A percentile compares a stretch with the other conserved stretches of the same genome.
Conservation (phyloP, 2,797 vertebrate genomes). For the Chromobotia macracanthus region DNA sequence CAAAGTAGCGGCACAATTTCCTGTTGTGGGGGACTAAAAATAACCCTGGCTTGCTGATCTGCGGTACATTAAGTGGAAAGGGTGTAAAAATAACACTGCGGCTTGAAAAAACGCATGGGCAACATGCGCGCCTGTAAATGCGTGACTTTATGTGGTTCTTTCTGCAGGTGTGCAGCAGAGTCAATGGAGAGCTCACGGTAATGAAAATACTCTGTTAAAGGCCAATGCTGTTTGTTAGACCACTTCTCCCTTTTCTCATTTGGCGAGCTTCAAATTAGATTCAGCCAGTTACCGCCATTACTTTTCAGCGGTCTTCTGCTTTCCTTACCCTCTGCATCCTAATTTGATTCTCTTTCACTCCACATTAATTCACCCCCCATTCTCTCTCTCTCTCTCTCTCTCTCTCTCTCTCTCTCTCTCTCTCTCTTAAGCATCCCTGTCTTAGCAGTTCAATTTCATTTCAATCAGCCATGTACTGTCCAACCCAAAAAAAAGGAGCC, state of each 20-base stretch:
- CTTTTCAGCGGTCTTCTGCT: constrained; percentile 40
- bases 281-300: constrained; percentile 49
- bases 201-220: constrained; percentile 53
- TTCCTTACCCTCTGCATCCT: constrained; percentile 56
- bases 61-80: constrained; percentile 6
- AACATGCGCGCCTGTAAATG: not conserved
- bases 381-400: constrained; percentile 28
- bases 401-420: constrained; percentile 29
- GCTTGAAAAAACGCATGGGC: not conserved
- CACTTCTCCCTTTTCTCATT: constrained; percentile 50
- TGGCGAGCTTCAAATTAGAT: constrained; percentile 56
- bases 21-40: constrained; percentile 45
- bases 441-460: constrained; percentile 83
- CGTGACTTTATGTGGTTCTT: not conserved
- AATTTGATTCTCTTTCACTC: constrained; percentile 49
- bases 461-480: constrained; percentile 69
- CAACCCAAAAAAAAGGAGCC: constrained; percentile 8
- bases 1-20: constrained; percentile 20
- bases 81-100: constrained; percentile 19
- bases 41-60: constrained; percentile 44
- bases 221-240: constrained; percentile 49
- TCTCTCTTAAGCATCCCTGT: constrained; percentile 27
- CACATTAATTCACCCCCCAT: constrained; percentile 11
- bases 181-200: constrained; percentile 26
- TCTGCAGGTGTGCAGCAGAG: constrained; percentile 16